Evolutionary conservation across 2,888 invertebrate genomes (phyloP).

Genomic region (Rugalucina vietnamica): DNA sequence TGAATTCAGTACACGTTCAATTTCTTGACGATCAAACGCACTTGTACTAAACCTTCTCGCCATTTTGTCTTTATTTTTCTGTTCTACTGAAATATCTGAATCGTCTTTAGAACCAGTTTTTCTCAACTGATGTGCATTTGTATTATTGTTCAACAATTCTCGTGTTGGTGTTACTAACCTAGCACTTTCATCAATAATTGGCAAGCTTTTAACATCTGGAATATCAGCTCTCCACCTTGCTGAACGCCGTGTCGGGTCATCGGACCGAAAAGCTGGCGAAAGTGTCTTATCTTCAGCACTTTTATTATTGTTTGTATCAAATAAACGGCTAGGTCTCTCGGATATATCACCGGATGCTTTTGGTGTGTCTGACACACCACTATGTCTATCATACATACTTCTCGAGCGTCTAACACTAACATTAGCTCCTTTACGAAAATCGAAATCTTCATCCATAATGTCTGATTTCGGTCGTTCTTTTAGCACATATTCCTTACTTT

Average conservation of each 20-base stretch:
- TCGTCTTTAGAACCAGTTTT: conserved; percentile 48
- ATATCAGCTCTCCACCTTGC: conserved; percentile 71
- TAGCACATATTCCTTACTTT: conserved; percentile 45
- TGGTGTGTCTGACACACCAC: not conserved
- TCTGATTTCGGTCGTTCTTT: conserved; percentile 64
- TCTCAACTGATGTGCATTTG: conserved; percentile 31
- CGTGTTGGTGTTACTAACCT: conserved; percentile 62
- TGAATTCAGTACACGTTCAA: conserved; percentile 58
- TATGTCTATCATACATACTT: conserved; percentile 64
- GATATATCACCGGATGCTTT: not conserved
- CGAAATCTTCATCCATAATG: conserved; percentile 61
- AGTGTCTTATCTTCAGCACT: conserved; percentile 51
- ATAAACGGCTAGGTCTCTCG: conserved; percentile 35
- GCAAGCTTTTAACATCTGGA: conserved; percentile 59
- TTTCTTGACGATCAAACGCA: conserved; percentile 67
- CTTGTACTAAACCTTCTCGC: conserved; percentile 65
- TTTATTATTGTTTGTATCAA: conserved; percentile 58
- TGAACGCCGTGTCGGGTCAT: conserved; percentile 48
- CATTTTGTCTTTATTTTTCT: conserved; percentile 56
- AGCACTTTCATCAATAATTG: conserved; percentile 74
- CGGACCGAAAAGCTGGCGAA: conserved; percentile 39
- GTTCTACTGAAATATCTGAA: conserved; percentile 39
- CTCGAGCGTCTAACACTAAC: conserved; percentile 63
- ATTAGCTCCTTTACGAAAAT: conserved; percentile 42
- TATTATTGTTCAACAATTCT: conserved; percentile 37